Conservation (phyloP, 2,113 vertebrate genomes). For the Acinonyx jubatus region DNA sequence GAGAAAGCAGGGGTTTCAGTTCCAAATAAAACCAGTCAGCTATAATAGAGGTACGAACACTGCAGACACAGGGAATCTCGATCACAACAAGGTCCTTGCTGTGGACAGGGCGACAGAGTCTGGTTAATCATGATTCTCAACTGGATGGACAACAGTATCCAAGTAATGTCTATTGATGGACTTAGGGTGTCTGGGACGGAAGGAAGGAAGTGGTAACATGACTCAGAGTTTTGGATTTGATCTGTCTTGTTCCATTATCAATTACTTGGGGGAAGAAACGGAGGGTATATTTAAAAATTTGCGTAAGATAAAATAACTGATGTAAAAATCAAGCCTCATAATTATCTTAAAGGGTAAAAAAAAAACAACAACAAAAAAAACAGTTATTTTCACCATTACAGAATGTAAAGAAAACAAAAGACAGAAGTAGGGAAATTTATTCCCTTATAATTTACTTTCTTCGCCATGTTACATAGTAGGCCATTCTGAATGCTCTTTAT, state of each 20-base stretch:
- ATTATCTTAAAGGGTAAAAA: not conserved
- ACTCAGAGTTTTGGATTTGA: not conserved
- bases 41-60: not conserved
- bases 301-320: not conserved
- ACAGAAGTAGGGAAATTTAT: not conserved
- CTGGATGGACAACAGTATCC: not conserved
- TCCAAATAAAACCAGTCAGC: not conserved
- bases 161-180: not conserved
- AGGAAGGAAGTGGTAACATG: not conserved
- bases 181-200: not conserved
- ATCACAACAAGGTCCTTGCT: not conserved
- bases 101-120: not conserved
- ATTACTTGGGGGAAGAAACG: not conserved
- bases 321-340: slow-evolving; percentile 32
- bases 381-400: not conserved
- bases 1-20: not conserved
- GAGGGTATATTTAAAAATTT: not conserved
- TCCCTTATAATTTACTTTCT: slow-evolving; percentile 11
- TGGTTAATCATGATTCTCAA: not conserved
- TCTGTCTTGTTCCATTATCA: not conserved
- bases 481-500: not conserved
- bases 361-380: too few species aligned
- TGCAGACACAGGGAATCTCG: not conserved
- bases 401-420: slow-evolving; percentile 46
- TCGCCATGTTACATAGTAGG: not conserved